Evolutionary conservation across 2,797 vertebrate genomes (phyloP), one percentile per base, ranked within the genome.

Genomic region (Sebastes hopkinsi): DNA sequence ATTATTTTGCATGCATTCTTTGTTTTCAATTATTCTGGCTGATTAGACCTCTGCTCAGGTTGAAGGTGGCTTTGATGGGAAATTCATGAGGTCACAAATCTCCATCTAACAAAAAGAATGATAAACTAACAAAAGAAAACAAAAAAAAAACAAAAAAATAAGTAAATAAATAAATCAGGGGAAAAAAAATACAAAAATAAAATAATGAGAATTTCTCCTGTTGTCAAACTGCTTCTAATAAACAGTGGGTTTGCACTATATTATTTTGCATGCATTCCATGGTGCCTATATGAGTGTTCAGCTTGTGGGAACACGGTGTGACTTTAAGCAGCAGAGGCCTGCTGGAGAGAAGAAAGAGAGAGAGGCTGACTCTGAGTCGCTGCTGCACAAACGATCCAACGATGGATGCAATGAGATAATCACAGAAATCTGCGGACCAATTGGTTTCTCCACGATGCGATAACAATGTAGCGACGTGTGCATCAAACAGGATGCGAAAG

Each of bases 221-320:
- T 52, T 1, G 14, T 20, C 2, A 46, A 20, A 10, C 1, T 9
- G 13, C 25, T 14, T 38, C 3, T 10, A 12, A 50, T 13, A 38
- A 50, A 14, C 4, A 65, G 2, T 20, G 10, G 2, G 59, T 70
- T 18, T 50, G 55, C n/a, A 18, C 8, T 1, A 3, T 23, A 14
- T 2, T 8, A 23, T 20, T n/a, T 18, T 23, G 36, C 61, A 29
- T 23, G 69, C 50, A 34, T 34, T 9, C 0, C 56, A 11, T 2
- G 3, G 67, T 20, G 4, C 5, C 5, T 18, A 0, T 10, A 3
- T 6, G n/a, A 50, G n/a, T 2, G 1, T 55, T 14, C 0, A 5
- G 5, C 18, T 46, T 4, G 29, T 13, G 52, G 52, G 74, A 71
- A 79, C 82, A 81, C n/a, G 0, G 73, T 77, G 87, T 76, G 12